Evolutionary conservation across 1,140 invertebrate species (phyloP).

Genomic region (Bombus terrestris): DNA sequence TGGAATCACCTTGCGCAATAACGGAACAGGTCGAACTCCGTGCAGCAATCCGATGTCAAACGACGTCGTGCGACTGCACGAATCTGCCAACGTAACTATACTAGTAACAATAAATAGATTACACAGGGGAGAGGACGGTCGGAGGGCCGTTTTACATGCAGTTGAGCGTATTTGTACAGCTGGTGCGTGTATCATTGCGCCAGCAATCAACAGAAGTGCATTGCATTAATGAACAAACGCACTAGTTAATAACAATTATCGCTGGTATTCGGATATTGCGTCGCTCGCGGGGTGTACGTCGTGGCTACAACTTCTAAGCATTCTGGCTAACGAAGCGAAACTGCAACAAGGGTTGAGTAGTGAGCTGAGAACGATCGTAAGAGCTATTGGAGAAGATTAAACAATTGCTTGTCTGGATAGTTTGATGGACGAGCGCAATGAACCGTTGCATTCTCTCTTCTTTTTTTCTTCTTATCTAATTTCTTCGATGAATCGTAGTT

Average conservation of each 20-base stretch:
- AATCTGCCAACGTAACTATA: background rate
- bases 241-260: slow-evolving; percentile 49
- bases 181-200: slow-evolving; percentile 8
- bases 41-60: background rate
- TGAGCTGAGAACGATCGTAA: background rate
- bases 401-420: background rate
- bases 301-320: slow-evolving; percentile 16
- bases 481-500: background rate
- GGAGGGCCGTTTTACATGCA: slow-evolving; percentile 20
- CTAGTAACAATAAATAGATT: slow-evolving; percentile 4
- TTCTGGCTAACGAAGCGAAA: slow-evolving; percentile 39
- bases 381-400: background rate
- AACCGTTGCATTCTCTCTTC: background rate
- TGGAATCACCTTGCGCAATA: background rate
- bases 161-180: slow-evolving; percentile 30
- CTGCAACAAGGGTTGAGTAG: background rate
- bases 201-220: slow-evolving; percentile 43
- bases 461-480: background rate
- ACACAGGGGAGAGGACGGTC: too few relatives aligned
- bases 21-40: background rate
- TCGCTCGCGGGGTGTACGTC: background rate
- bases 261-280: slow-evolving; percentile 28
- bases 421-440: background rate
- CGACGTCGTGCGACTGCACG: background rate
- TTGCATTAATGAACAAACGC: slow-evolving; percentile 52